Percentiles rank a stretch among this genome's conserved stretches.
These are phyloP conservation scores for Garrulus glandarius DNA, from an alignment of 2,797 vertebrate species.

Conservation along the genomic window DNA sequence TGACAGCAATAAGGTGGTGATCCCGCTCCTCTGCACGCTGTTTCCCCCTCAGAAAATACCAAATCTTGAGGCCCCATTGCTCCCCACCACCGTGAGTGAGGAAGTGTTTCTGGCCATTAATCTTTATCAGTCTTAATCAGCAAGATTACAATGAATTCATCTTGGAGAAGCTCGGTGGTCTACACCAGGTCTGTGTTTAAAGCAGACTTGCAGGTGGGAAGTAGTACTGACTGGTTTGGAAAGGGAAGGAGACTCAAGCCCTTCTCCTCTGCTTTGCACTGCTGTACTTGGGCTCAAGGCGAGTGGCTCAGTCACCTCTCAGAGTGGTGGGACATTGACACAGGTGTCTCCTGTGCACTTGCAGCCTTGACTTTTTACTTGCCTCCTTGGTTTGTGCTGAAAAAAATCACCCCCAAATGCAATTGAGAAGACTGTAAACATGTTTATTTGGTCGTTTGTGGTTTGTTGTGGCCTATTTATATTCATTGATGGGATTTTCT, in stretches of 20 bases:
- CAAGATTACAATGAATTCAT: neutral
- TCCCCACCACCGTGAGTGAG: neutral
- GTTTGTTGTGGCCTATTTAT: neutral
- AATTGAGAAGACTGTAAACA: neutral
- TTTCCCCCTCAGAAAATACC: neutral
- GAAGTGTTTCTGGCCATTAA: neutral
- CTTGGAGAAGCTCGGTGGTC: neutral
- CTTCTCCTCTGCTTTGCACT: neutral
- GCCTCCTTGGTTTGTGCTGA: neutral
- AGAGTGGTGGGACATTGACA: neutral
- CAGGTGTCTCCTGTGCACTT: neutral
- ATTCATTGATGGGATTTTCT: conserved; percentile 12
- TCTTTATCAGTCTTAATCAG: conserved; percentile 17
- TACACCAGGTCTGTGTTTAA: neutral
- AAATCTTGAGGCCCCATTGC: neutral
- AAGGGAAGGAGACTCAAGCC: neutral
- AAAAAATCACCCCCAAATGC: neutral
- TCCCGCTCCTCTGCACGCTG: neutral
- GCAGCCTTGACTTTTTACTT: neutral
- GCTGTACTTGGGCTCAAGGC: neutral
- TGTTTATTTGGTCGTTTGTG: neutral
- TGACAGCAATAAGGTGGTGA: neutral
- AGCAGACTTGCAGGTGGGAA: neutral
- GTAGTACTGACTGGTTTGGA: neutral
- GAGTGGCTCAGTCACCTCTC: neutral